Conservation (phyloP, 2,888 invertebrate species). For the Eupithecia pulchellata region DNA sequence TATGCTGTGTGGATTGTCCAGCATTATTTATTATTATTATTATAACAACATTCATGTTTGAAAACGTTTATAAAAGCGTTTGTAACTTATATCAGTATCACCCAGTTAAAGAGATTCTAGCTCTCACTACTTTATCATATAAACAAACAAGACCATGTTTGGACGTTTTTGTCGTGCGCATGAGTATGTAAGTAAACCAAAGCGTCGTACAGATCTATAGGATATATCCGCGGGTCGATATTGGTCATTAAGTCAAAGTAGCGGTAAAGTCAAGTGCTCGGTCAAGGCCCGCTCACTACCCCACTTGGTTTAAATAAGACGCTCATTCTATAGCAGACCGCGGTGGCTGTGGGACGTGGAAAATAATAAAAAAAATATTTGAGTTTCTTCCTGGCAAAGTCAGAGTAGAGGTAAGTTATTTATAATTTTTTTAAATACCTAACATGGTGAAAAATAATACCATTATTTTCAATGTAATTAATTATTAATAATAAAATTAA, state of each 20-base stretch:
- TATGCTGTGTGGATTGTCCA: too few relatives aligned
- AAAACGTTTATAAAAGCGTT: neutral
- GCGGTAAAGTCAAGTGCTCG: slow-evolving; percentile 76
- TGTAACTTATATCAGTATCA: neutral
- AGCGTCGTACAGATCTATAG: slow-evolving; percentile 29
- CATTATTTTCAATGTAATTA: too few relatives aligned
- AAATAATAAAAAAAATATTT: neutral
- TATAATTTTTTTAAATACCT: neutral
- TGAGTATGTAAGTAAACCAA: slow-evolving; percentile 29
- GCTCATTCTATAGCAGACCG: slow-evolving; percentile 59
- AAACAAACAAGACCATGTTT: slow-evolving; percentile 11
- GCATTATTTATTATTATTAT: too few relatives aligned
- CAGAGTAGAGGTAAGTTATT: slow-evolving; percentile 2
- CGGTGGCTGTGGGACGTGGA: slow-evolving; percentile 53
- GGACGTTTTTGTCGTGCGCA: slow-evolving; percentile 14
- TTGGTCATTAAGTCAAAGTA: slow-evolving; percentile 71
- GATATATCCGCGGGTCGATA: slow-evolving; percentile 49
- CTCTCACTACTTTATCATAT: neutral
- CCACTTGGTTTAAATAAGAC: slow-evolving; percentile 45
- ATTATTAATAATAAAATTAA: too few relatives aligned
- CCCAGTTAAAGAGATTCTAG: neutral
- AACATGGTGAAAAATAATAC: too few relatives aligned
- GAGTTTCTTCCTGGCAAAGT: neutral
- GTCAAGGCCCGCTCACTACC: slow-evolving; percentile 63
- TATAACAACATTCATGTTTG: neutral